Evolutionary conservation across 2,113 vertebrate species (phyloP), one percentile per base, ranked within the genome.

Genomic region (Meriones unguiculatus): DNA sequence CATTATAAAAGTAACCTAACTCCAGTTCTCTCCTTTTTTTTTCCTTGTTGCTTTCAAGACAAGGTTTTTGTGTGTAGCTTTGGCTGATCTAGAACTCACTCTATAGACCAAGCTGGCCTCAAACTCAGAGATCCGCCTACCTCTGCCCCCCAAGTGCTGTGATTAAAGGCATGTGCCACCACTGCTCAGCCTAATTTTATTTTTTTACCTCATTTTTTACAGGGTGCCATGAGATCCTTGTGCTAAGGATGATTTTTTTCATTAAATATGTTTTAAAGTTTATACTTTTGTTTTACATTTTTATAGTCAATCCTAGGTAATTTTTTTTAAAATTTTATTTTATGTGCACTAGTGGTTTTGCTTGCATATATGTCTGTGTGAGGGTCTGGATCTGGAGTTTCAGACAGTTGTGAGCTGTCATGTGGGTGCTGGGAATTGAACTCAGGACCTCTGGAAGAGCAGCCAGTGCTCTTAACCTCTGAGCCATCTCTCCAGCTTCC

Each of bases 181-280:
- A 75, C n/a, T 2, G n/a, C n/a, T 8, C 11, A 20, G 20, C 72
- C 72, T 41, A 18, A 38, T 35, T 12, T 62, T 2, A 14, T 62
- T n/a, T 54, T 35, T 94, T 90, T 35, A 65, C 24, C 24, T 64
- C 24, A 28, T 92, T 95, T 92, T 22, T 52, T 50, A 30, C 57
- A 25, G 50, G 1, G 6, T 93, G 2, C 32, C 91, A 18, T 72
- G 70, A 85, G 8, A 25, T 52, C 64, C 18, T 90, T 67, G 32
- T 90, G 25, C 69, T 87, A 78, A 90, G 59, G 32, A 46, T 88
- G 41, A 14, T 77, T 46, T 91, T 46, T 90, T 95, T 86, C 11
- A 73, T 87, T 41, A 91, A 54, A 46, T 88, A 32, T 77, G 69
- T 89, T 69, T 90, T 95, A 81, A 12, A 20, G 93, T 92, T 95